Percentiles rank a stretch among this genome's conserved stretches.
phyloP scores from a whole-genome alignment of 2,113 vertebrate species.

The Lepus timidus region DNA sequence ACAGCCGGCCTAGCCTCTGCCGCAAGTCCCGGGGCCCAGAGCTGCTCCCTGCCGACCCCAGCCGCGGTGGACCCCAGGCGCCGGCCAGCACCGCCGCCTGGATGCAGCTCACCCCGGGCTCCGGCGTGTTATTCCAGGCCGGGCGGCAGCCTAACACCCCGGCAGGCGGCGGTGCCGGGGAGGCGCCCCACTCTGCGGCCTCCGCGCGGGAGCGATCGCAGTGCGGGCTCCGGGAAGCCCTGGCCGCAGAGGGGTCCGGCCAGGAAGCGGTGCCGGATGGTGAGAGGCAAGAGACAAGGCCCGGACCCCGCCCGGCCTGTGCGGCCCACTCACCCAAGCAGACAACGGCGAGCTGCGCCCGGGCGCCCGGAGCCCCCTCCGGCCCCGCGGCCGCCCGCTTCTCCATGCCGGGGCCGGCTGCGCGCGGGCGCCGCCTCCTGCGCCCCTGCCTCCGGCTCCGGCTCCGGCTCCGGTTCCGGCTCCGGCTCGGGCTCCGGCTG shows the following conservation, averaged over 20 bases:
- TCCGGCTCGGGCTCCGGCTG: conserved; percentile 3
- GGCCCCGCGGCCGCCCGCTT: neutral
- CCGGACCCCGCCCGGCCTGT: neutral
- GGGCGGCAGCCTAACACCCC: neutral
- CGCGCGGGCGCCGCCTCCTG: conserved; percentile 79
- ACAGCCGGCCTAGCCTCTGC: conserved; percentile 66
- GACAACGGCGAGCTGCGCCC: no score
- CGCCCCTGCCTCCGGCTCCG: conserved; percentile 75
- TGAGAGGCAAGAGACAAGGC: neutral
- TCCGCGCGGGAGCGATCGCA: neutral
- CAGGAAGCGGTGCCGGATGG: neutral
- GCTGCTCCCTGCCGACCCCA: neutral
- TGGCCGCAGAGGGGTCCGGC: neutral
- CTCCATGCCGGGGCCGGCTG: conserved; percentile 82
- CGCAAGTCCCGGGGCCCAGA: neutral
- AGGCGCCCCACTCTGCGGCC: neutral
- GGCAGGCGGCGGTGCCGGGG: neutral
- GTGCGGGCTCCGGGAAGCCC: neutral
- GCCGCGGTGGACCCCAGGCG: neutral
- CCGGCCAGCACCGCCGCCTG: neutral
- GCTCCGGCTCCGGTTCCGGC: conserved; percentile 45
- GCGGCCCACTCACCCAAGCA: no score
- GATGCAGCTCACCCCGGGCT: neutral
- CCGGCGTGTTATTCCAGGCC: neutral
- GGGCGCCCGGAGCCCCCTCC: neutral